phyloP scores from a whole-genome alignment of 2,797 vertebrate genomes.

The Parauchenoglanis ngamensis region DNA sequence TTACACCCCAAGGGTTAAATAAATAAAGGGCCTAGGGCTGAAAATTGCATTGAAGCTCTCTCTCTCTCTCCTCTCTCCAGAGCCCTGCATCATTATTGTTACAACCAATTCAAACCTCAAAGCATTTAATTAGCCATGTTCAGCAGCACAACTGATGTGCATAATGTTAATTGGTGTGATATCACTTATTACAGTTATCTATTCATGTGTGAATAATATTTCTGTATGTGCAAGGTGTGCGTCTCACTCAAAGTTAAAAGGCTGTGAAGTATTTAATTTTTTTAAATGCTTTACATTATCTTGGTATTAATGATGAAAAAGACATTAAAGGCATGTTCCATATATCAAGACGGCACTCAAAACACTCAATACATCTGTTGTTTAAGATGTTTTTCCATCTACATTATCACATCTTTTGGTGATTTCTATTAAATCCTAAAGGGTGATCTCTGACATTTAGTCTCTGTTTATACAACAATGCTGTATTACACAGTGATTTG shows the following conservation, averaged over 20 bases:
- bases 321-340: neutral
- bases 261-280: slow-evolving; percentile 29
- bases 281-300: slow-evolving; percentile 21
- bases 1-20: slow-evolving; percentile 8
- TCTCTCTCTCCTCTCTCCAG: slow-evolving; percentile 22
- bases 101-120: slow-evolving; percentile 53
- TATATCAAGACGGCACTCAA: neutral
- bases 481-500: neutral
- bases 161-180: slow-evolving; percentile 60
- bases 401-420: neutral
- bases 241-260: slow-evolving; percentile 42
- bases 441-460: neutral
- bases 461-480: neutral
- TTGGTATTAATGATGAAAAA: slow-evolving; percentile 5
- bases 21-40: slow-evolving; percentile 1
- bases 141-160: slow-evolving; percentile 55
- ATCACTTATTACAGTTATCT: slow-evolving; percentile 50
- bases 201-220: slow-evolving; percentile 53
- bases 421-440: neutral
- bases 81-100: slow-evolving; percentile 59
- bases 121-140: slow-evolving; percentile 58
- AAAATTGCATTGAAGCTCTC: neutral
- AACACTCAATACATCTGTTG: neutral
- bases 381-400: neutral
- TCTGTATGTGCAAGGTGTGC: slow-evolving; percentile 37